A percentile compares a stretch with the other conserved stretches of the same genome.
These are phyloP conservation scores for Drosophila koepferae DNA, from an alignment of 2,888 invertebrate genomes.

Conservation along the genomic window DNA sequence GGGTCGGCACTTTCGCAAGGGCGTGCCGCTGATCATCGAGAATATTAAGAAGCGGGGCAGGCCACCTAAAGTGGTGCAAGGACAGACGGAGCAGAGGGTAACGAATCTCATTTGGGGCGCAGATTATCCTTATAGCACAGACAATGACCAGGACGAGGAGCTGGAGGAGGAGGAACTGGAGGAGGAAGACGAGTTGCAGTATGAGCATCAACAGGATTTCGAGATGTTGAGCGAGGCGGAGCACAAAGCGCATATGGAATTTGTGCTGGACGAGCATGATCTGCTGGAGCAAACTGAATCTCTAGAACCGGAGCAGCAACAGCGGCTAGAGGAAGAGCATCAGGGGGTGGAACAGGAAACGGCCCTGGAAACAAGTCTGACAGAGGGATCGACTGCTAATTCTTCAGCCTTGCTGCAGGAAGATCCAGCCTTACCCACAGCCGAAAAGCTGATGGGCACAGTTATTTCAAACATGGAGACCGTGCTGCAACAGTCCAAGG, in stretches of 20 bases:
- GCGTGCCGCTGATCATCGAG: slow-evolving; percentile 66
- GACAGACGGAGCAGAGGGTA: not conserved
- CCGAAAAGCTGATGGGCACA: slow-evolving; percentile 63
- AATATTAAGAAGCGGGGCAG: slow-evolving; percentile 69
- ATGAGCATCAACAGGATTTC: slow-evolving; percentile 55
- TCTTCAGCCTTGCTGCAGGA: slow-evolving; percentile 10
- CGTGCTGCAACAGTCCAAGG: slow-evolving; percentile 77
- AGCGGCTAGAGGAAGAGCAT: not conserved
- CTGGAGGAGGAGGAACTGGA: slow-evolving; percentile 56
- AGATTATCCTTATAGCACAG: slow-evolving; percentile 65
- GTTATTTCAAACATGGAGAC: slow-evolving; percentile 80
- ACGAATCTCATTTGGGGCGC: slow-evolving; percentile 72
- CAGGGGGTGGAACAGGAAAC: not conserved
- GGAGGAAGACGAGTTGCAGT: slow-evolving; percentile 47
- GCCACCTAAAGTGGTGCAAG: slow-evolving; percentile 53
- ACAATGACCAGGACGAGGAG: slow-evolving; percentile 67
- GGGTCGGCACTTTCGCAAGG: slow-evolving; percentile 76
- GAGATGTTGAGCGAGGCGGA: slow-evolving; percentile 60
- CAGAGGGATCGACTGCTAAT: not conserved
- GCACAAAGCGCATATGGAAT: slow-evolving; percentile 46
- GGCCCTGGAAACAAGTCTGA: not conserved
- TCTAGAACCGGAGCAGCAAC: slow-evolving; percentile 29
- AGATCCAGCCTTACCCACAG: slow-evolving; percentile 39
- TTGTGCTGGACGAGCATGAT: slow-evolving; percentile 41
- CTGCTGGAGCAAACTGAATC: slow-evolving; percentile 33